phyloP scores from a whole-genome alignment of 2,888 invertebrate species.

The Heliconius sara region DNA sequence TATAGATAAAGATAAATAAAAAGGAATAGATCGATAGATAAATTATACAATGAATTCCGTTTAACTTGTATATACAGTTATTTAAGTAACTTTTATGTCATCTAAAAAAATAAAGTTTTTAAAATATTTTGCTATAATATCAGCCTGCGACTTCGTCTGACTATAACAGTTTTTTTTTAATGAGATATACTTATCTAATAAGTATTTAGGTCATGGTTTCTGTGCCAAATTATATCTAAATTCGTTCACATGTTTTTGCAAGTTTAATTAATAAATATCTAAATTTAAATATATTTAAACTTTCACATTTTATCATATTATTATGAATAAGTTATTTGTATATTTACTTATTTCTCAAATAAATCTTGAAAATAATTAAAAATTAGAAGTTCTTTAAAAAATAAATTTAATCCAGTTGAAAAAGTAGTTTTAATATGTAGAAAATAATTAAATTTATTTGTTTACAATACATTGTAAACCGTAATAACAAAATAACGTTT shows the following conservation, averaged over 20 bases:
- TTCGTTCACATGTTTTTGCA: conserved; percentile 1
- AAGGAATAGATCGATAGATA: too few relatives aligned
- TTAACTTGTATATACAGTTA: too few relatives aligned
- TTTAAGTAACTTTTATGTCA: too few relatives aligned
- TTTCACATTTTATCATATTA: conserved; percentile 3
- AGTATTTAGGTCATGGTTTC: conserved; percentile 5
- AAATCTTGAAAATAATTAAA: neutral
- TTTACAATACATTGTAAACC: neutral
- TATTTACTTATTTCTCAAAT: neutral
- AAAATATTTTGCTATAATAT: too few relatives aligned
- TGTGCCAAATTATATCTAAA: conserved; percentile 11
- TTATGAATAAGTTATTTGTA: neutral
- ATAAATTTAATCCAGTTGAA: neutral
- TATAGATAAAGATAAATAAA: too few relatives aligned
- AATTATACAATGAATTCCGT: too few relatives aligned
- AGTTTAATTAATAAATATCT: neutral
- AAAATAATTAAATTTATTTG: neutral
- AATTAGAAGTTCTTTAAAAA: neutral
- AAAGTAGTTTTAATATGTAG: too few relatives aligned
- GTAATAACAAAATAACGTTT: neutral
- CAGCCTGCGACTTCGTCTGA: neutral
- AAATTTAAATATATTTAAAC: neutral
- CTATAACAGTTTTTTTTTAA: neutral
- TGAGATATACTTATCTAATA: neutral
- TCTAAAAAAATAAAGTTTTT: too few relatives aligned